These are phyloP conservation scores for Rostratula benghalensis DNA, from an alignment of 2,113 vertebrate genomes.

Conservation along the genomic window DNA sequence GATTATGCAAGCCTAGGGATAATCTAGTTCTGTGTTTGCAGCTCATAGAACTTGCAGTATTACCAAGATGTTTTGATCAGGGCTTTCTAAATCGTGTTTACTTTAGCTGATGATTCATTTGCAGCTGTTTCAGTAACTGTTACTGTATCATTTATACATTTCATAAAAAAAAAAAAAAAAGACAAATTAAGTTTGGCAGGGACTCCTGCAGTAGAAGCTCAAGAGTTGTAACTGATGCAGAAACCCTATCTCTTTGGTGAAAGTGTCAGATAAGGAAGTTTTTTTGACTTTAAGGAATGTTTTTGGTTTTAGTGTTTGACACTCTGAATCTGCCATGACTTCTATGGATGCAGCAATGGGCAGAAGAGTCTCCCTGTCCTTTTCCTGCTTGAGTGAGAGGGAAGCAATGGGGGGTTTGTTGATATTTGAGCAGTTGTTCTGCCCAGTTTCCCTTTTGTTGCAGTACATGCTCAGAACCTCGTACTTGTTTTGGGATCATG, in stretches of 20 bases:
- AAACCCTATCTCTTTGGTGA: background rate
- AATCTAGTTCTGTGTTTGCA: background rate
- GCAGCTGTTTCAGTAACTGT: constrained; percentile 40
- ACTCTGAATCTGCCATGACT: background rate
- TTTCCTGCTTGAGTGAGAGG: background rate
- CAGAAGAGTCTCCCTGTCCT: background rate
- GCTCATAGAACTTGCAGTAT: background rate
- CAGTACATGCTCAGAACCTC: fast-evolving
- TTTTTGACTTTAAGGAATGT: background rate
- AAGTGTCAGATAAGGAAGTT: background rate
- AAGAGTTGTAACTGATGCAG: background rate
- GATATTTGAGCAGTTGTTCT: background rate
- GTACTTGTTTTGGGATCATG: background rate
- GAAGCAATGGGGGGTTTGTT: background rate
- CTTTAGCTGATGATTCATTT: constrained; percentile 38
- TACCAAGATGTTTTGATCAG: constrained; percentile 13
- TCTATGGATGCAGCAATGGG: background rate
- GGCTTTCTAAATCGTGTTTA: constrained; percentile 48
- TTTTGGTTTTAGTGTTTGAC: background rate
- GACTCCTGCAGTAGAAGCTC: background rate
- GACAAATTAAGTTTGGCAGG: constrained; percentile 38
- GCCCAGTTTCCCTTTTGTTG: background rate
- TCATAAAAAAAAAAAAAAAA: background rate
- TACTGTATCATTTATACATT: constrained; percentile 18
- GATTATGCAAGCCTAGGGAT: background rate